Evolutionary conservation across 92 coral and sea anemone species (phyloP), one percentile per base, ranked within the genome.

Genomic region (Zoanthus sociatus): DNA sequence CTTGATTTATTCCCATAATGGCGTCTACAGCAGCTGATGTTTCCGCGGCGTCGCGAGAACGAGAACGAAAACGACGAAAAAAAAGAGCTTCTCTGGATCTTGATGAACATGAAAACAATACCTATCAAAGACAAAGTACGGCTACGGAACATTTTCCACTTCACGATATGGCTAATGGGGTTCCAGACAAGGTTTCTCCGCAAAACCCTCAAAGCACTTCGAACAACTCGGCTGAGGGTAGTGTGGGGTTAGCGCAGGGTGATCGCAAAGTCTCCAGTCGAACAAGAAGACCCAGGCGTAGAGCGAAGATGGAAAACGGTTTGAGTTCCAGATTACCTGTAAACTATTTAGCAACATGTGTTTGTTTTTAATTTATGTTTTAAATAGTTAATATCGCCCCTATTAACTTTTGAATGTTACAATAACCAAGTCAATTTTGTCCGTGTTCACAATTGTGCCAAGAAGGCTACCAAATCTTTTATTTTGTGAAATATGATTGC

Each of bases 231-330:
- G 96, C 96, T 9, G 98, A 94, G 63, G 98, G 96, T 21, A 94
- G 95, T 68, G 79, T 93, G 0, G 95, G 94, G 20, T 56, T 94
- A 73, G 89, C 76, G 3, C 98, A 92, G 20, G 89, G 92, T 0
- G 87, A 85, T 30, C 86, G 55, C 17, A 95, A 91, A 15, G 64
- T 91, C 48, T 78, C 94, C 6, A 91, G 87, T 55, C 90, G 98
- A 21, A 66, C 90, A 5, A 91, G 96, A 82, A 79, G 98, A 84
- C 89, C 96, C 26, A 87, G 88, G 77, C 94, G 96, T 56, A 93
- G 98, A 84, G 87, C 98, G 47, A 93, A 94, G 83, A 78, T 92
- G 67, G 98, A 94, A 68, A 94, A 94, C 85, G 98, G 98, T 94
- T 48, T 84, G 89, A n/a, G 1, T 1, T 16, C 5, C 44, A 31